phyloP scores from a whole-genome alignment of 2,113 vertebrate genomes.

The Pseudonaja textilis region DNA sequence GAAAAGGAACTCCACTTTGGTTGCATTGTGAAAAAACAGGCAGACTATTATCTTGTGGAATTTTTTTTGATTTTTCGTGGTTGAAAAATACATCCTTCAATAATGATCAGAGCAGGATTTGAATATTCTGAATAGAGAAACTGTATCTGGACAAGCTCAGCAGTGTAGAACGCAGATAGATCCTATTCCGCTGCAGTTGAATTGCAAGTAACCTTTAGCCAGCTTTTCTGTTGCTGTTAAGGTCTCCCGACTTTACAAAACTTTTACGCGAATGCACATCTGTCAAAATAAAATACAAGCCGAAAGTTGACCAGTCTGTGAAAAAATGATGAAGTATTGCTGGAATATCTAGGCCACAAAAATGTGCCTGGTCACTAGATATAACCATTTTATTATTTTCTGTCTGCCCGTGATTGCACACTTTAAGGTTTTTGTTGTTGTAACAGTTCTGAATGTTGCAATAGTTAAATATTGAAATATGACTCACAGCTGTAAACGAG shows the following conservation, averaged over 20 bases:
- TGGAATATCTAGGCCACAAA: neutral
- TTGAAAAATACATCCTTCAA: neutral
- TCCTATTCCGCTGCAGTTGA: neutral
- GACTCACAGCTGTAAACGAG: neutral
- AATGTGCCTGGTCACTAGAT: neutral
- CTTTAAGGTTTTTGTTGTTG: neutral
- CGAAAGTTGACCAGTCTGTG: slow-evolving; percentile 25
- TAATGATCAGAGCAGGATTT: neutral
- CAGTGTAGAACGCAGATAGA: neutral
- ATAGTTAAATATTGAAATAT: neutral
- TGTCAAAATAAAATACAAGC: slow-evolving; percentile 51
- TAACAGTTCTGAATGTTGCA: neutral
- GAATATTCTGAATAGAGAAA: neutral
- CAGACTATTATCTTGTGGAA: neutral
- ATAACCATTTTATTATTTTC: neutral
- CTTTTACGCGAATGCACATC: slow-evolving; percentile 26
- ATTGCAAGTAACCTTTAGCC: slow-evolving; percentile 12
- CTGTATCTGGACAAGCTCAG: neutral
- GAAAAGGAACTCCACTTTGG: neutral
- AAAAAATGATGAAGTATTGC: slow-evolving; percentile 42
- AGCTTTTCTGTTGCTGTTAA: slow-evolving; percentile 25
- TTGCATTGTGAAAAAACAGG: neutral
- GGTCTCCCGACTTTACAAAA: neutral
- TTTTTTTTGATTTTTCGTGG: neutral
- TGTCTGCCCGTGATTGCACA: neutral